Evolutionary conservation across 2,888 invertebrate genomes (phyloP).

Genomic region (Pachycephus smyrnensis): DNA sequence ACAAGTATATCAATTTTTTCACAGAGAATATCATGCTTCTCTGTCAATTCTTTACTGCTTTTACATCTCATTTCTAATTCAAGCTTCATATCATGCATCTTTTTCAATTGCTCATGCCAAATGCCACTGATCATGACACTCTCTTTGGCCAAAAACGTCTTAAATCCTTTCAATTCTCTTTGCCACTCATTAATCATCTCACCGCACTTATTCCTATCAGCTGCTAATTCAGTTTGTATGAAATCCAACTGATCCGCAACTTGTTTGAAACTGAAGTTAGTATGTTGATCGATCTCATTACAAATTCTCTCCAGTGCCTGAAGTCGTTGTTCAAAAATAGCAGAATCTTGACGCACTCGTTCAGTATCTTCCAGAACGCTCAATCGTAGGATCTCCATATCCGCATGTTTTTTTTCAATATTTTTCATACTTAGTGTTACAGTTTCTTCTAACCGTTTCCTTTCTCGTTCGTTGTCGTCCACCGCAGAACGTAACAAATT

Average conservation of each 20-base stretch:
- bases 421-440: constrained; percentile 35
- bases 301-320: constrained; percentile 36
- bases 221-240: constrained; percentile 22
- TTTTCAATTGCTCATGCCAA: constrained; percentile 62
- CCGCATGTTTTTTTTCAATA: constrained; percentile 37
- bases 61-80: constrained; percentile 70
- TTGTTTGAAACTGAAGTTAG: constrained; percentile 38
- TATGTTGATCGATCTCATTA: constrained; percentile 36
- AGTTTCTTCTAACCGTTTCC: constrained; percentile 37
- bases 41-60: constrained; percentile 62
- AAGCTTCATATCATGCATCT: constrained; percentile 68
- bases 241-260: constrained; percentile 34
- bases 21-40: constrained; percentile 67
- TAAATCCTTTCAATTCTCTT: constrained; percentile 55
- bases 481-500: constrained; percentile 44
- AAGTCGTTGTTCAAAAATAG: constrained; percentile 32
- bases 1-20: constrained; percentile 70
- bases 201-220: constrained; percentile 30
- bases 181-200: constrained; percentile 33
- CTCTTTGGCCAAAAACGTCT: constrained; percentile 61
- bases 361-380: constrained; percentile 36
- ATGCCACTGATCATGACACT: constrained; percentile 59
- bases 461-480: constrained; percentile 43
- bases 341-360: constrained; percentile 24
- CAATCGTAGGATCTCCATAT: constrained; percentile 38